phyloP scores from a whole-genome alignment of 2,113 vertebrate genomes.

The Narcine bancroftii region DNA sequence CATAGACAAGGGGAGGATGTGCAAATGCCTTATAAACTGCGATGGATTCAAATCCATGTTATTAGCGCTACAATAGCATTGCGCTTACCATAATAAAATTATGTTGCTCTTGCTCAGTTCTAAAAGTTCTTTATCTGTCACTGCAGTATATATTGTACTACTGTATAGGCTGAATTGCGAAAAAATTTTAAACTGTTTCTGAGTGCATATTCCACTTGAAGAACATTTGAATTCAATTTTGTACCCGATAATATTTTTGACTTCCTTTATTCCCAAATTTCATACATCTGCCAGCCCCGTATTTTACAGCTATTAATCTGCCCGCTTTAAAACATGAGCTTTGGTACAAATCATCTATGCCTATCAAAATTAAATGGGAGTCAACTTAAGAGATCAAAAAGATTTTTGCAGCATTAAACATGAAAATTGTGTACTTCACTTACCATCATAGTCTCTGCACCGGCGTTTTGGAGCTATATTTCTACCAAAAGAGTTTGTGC shows the following conservation, averaged over 20 bases:
- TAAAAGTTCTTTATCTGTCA: too few species aligned
- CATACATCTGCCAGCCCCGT: background rate
- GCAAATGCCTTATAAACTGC: too few species aligned
- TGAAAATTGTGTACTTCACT: conserved; percentile 37
- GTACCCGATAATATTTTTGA: background rate
- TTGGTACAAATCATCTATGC: background rate
- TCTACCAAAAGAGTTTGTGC: conserved; percentile 75
- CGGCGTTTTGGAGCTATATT: conserved; percentile 75
- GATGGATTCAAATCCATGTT: too few species aligned
- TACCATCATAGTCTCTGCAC: conserved; percentile 95
- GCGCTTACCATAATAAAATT: too few species aligned
- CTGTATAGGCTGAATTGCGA: too few species aligned
- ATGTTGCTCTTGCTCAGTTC: too few species aligned
- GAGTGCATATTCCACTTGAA: background rate
- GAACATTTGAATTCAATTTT: background rate
- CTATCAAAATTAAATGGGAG: background rate
- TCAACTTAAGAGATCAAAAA: background rate
- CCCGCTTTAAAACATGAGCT: background rate
- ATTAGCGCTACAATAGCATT: too few species aligned
- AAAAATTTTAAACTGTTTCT: too few species aligned
- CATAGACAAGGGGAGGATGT: too few species aligned
- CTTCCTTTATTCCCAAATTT: background rate
- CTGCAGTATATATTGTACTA: too few species aligned
- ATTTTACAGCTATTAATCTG: background rate
- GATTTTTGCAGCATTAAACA: background rate